phyloP scores from a whole-genome alignment of 2,888 invertebrate species.

The Papilio gigon region DNA sequence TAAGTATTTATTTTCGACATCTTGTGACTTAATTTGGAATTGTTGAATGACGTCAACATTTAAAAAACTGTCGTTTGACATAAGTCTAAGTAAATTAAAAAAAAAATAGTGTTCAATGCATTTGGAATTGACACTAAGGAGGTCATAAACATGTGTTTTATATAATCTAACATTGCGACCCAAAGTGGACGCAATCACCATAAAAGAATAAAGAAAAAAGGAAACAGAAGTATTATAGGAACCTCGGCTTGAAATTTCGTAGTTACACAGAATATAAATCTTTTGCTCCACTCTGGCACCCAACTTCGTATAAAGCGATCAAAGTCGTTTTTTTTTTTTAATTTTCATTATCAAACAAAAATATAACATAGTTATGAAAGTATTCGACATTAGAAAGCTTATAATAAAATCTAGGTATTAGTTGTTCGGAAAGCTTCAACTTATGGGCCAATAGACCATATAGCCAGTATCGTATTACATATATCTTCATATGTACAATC shows the following conservation, averaged over 20 bases:
- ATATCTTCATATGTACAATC: slow-evolving; percentile 18
- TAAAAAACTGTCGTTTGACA: no score
- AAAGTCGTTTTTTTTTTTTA: not conserved
- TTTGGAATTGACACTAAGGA: not conserved
- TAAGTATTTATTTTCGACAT: not conserved
- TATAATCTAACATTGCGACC: not conserved
- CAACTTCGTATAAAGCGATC: no score
- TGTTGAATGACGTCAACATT: no score
- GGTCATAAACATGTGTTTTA: not conserved
- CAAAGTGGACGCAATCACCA: not conserved
- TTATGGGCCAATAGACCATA: not conserved
- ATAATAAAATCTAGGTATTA: not conserved
- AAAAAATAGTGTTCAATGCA: slow-evolving; percentile 8
- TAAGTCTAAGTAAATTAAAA: not conserved
- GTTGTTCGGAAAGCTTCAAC: not conserved
- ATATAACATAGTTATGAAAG: not conserved
- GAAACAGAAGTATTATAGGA: no score
- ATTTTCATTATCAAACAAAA: not conserved
- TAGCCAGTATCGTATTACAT: slow-evolving; percentile 19
- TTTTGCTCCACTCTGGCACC: no score
- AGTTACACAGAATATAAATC: no score
- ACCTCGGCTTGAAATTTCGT: no score
- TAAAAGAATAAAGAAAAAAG: no score
- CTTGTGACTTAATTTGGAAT: no score
- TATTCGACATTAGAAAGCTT: not conserved